A percentile compares a stretch with the other conserved stretches of the same genome.
These are phyloP conservation scores for Cephus runcator DNA, from an alignment of 2,888 invertebrate species.

Conservation along the genomic window DNA sequence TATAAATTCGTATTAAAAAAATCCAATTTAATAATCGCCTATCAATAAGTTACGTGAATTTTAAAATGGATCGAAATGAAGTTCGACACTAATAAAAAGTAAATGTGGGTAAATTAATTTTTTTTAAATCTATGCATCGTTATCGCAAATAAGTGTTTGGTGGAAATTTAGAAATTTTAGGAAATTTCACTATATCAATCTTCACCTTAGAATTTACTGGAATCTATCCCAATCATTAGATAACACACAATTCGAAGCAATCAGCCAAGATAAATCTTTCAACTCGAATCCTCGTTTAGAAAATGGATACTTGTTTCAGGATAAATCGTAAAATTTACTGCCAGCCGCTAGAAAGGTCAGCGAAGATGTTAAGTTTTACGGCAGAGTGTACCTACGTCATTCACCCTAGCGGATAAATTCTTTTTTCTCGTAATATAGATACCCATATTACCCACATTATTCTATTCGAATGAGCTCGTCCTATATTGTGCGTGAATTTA, in stretches of 20 bases:
- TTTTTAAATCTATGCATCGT: background rate
- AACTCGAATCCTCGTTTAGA: background rate
- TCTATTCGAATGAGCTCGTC: background rate
- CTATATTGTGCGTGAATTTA: background rate
- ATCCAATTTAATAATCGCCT: background rate
- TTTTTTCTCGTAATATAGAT: background rate
- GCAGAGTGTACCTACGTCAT: background rate
- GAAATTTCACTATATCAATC: background rate
- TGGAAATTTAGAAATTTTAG: background rate
- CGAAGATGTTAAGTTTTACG: background rate
- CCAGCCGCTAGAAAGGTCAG: background rate
- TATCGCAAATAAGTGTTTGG: background rate
- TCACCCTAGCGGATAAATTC: background rate
- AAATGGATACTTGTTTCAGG: background rate
- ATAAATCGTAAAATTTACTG: background rate
- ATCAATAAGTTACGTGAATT: background rate
- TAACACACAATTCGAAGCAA: background rate
- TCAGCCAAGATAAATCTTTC: background rate
- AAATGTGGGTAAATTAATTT: background rate
- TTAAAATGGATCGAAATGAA: background rate
- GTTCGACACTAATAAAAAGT: background rate
- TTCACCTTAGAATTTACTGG: background rate
- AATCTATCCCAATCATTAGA: background rate
- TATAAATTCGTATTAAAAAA: background rate
- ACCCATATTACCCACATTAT: background rate